Evolutionary conservation across 2,888 invertebrate species (phyloP).

Genomic region (Dusona sp.): DNA sequence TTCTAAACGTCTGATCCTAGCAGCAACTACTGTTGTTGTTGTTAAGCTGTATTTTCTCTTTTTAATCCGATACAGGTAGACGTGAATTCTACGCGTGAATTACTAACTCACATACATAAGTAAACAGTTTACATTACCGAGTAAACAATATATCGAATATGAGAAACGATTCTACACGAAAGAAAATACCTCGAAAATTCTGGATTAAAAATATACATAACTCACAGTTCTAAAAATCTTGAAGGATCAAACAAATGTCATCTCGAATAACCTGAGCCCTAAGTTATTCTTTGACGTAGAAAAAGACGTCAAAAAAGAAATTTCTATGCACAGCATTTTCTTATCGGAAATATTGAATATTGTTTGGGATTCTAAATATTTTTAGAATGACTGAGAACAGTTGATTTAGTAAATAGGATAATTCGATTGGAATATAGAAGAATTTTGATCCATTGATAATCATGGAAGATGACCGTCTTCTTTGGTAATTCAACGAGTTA

Average conservation of each 20-base stretch:
- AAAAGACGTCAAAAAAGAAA: too few relatives aligned
- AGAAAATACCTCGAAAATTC: constrained; percentile 28
- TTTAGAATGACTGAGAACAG: background rate
- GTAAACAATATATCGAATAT: constrained; percentile 9
- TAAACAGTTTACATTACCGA: constrained; percentile 36
- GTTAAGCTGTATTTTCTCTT: constrained; percentile 38
- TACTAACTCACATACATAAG: constrained; percentile 29
- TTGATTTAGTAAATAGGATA: background rate
- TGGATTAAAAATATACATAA: background rate
- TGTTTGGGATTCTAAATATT: too few relatives aligned
- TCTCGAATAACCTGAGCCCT: too few relatives aligned
- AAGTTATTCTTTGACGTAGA: too few relatives aligned
- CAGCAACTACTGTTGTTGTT: constrained; percentile 21
- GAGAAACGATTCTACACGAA: background rate
- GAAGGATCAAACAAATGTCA: background rate
- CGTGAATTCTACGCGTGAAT: constrained; percentile 48
- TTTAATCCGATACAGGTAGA: constrained; percentile 57
- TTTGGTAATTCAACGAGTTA: background rate
- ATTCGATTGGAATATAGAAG: background rate
- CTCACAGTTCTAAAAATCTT: background rate
- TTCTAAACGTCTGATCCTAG: constrained; percentile 11
- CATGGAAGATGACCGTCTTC: background rate
- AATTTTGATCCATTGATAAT: background rate
- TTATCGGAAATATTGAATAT: too few relatives aligned
- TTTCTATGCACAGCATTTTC: background rate